These are phyloP conservation scores for Tamias sibiricus DNA, from an alignment of 2,113 vertebrate genomes.

Conservation along the genomic window DNA sequence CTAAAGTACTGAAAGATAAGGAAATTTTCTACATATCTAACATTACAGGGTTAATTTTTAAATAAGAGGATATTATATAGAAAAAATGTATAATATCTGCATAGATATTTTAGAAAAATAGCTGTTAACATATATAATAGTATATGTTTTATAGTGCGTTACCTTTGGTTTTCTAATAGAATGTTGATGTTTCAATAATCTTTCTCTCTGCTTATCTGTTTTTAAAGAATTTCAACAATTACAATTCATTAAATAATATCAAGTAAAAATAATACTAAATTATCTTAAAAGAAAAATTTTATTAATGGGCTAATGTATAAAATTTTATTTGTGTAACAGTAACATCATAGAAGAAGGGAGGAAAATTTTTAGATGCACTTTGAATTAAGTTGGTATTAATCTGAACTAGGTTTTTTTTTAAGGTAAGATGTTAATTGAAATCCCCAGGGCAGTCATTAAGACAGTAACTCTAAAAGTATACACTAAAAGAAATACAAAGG, in stretches of 20 bases:
- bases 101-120: neutral
- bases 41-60: neutral
- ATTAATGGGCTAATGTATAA: too few relatives aligned
- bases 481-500: too few relatives aligned
- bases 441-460: too few relatives aligned
- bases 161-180: neutral
- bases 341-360: too few relatives aligned
- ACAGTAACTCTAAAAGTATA: too few relatives aligned
- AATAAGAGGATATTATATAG: neutral
- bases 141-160: neutral
- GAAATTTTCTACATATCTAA: neutral
- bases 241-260: neutral
- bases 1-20: neutral
- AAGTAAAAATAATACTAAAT: neutral
- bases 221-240: constrained; percentile 7
- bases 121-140: neutral
- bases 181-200: neutral
- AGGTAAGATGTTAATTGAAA: too few relatives aligned
- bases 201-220: neutral
- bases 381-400: too few relatives aligned
- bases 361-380: too few relatives aligned
- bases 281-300: neutral
- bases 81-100: neutral
- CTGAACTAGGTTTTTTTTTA: too few relatives aligned
- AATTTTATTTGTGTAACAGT: too few relatives aligned